Percentiles rank a stretch among this genome's conserved stretches.
Evolutionary conservation across 2,888 invertebrate species (phyloP).

Genomic region (Conops quadrifasciatus): DNA sequence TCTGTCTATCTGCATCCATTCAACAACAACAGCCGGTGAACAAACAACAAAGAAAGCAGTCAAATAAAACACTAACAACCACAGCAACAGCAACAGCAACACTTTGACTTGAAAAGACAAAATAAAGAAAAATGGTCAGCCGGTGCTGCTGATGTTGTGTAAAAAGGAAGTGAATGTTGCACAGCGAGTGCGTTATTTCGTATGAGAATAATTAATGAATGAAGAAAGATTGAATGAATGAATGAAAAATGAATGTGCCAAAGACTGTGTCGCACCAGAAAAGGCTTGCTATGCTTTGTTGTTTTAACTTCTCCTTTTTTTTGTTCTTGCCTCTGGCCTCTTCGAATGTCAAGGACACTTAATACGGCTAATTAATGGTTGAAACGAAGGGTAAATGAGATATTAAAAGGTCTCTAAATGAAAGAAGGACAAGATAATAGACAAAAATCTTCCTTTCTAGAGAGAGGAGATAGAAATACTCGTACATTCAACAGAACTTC

Average conservation of each 20-base stretch:
- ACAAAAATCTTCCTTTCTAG: too few relatives aligned
- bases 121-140: slow-evolving; percentile 9
- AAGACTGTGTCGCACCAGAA: neutral
- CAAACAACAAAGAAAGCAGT: neutral
- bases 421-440: too few relatives aligned
- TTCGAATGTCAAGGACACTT: slow-evolving; percentile 32
- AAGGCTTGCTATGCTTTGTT: neutral
- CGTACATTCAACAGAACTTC: too few relatives aligned
- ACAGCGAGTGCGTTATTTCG: slow-evolving; percentile 2
- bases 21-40: neutral
- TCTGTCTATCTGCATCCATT: neutral
- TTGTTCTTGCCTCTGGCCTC: neutral
- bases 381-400: neutral
- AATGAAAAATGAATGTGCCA: slow-evolving; percentile 8
- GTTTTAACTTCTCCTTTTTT: neutral
- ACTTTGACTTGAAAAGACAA: neutral
- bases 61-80: neutral
- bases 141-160: slow-evolving; percentile 1
- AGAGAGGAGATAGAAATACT: too few relatives aligned
- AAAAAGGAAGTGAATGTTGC: slow-evolving; percentile 29
- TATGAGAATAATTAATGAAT: slow-evolving; percentile 21
- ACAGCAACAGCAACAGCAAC: neutral
- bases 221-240: slow-evolving; percentile 19
- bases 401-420: too few relatives aligned
- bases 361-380: slow-evolving; percentile 13